Percentiles rank a stretch among this genome's conserved stretches.
Conservation (phyloP, 2,888 invertebrate species). For the Nymphalis urticae region DNA sequence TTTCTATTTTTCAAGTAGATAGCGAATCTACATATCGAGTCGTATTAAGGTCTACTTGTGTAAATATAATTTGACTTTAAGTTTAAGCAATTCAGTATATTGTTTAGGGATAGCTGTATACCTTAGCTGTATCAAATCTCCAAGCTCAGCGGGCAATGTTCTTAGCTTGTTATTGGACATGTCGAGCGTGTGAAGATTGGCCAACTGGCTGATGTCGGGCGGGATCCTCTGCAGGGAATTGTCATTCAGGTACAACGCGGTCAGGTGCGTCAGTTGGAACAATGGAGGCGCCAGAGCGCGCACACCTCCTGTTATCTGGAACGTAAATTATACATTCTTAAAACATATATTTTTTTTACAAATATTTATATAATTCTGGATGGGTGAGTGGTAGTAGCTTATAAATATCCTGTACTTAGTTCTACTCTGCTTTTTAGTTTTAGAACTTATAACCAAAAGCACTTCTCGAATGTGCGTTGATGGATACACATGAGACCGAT, state of each 20-base stretch:
- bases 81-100: background rate
- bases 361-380: too few relatives aligned
- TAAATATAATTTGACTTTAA: too few relatives aligned
- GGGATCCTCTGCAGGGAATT: constrained; percentile 96
- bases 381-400: too few relatives aligned
- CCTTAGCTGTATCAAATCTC: constrained; percentile 97
- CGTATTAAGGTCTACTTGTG: too few relatives aligned
- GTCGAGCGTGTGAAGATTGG: constrained; percentile 93
- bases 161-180: constrained; percentile 97
- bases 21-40: too few relatives aligned
- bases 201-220: constrained; percentile 92
- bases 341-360: constrained; percentile 6
- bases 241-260: constrained; percentile 96
- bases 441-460: too few relatives aligned
- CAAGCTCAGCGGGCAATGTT: constrained; percentile 96
- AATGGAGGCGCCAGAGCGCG: constrained; percentile 95
- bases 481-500: too few relatives aligned
- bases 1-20: too few relatives aligned
- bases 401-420: too few relatives aligned
- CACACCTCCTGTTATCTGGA: constrained; percentile 93
- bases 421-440: too few relatives aligned
- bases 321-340: constrained; percentile 36
- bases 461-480: too few relatives aligned
- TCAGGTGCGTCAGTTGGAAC: constrained; percentile 95
- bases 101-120: constrained; percentile 61